Percentiles rank a stretch among this genome's conserved stretches.
Evolutionary conservation across 2,888 invertebrate genomes (phyloP).

Genomic region (Stegana nigrithorax): DNA sequence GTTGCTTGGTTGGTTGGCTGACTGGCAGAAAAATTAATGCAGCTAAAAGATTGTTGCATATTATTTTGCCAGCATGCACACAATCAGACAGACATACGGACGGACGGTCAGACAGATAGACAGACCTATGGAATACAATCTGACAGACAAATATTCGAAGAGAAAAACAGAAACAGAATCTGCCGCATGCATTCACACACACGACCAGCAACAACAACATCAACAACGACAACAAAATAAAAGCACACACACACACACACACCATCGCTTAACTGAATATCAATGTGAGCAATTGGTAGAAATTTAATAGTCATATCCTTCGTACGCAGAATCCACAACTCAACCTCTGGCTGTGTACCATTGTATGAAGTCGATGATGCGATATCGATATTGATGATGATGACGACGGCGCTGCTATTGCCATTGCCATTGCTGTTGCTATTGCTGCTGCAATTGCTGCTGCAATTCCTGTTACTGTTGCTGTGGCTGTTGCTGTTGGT

Average conservation of each 20-base stretch:
- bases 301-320: constrained; percentile 43
- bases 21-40: constrained; percentile 34
- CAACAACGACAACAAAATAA: not conserved
- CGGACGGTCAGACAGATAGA: constrained; percentile 15
- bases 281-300: constrained; percentile 43
- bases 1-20: not conserved
- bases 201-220: not conserved
- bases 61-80: constrained; percentile 35
- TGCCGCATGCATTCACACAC: constrained; percentile 5
- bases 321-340: constrained; percentile 18
- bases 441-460: not conserved
- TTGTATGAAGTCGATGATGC: too few species aligned
- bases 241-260: constrained; percentile 14
- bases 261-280: constrained; percentile 37
- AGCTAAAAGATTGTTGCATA: constrained; percentile 43
- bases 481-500: not conserved
- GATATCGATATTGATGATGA: too few species aligned
- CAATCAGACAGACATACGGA: constrained; percentile 4
- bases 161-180: too few species aligned
- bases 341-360: constrained; percentile 28
- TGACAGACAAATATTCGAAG: too few species aligned
- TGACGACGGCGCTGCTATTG: too few species aligned
- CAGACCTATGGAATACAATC: too few species aligned
- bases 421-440: not conserved
- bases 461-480: not conserved